phyloP scores from a whole-genome alignment of 2,113 vertebrate genomes.

The Burhinus bistriatus region DNA sequence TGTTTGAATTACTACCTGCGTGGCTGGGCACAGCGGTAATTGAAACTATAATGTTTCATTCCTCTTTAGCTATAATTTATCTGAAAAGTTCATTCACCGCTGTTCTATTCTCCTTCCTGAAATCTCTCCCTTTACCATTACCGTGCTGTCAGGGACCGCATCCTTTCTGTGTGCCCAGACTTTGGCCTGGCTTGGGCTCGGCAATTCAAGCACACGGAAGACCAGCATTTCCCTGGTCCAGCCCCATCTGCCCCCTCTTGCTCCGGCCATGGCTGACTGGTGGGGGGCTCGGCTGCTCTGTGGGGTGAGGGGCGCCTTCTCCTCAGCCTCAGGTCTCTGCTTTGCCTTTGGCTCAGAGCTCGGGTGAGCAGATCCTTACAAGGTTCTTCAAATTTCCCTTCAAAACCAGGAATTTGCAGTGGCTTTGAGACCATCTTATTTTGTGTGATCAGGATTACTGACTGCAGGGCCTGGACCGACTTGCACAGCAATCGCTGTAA shows the following conservation, averaged over 20 bases:
- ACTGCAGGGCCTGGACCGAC: background rate
- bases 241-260: background rate
- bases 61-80: slow-evolving; percentile 62
- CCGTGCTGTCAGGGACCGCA: background rate
- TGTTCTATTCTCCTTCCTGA: background rate
- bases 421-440: background rate
- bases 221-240: background rate
- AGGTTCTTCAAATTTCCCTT: background rate
- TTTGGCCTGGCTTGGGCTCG: background rate
- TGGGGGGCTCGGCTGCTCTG: background rate
- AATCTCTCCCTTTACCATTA: background rate
- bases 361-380: background rate
- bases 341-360: background rate
- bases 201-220: background rate
- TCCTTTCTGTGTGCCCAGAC: background rate
- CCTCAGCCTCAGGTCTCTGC: background rate
- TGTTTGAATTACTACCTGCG: slow-evolving; percentile 69
- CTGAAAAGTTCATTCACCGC: slow-evolving; percentile 42
- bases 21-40: slow-evolving; percentile 67
- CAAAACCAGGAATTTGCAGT: background rate
- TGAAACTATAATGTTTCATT: slow-evolving; percentile 67
- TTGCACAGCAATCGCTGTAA: background rate
- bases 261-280: background rate
- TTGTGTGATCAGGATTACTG: background rate
- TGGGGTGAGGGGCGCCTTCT: background rate